Conservation (phyloP, 2,797 vertebrate species). For the Holocentrus rufus region DNA sequence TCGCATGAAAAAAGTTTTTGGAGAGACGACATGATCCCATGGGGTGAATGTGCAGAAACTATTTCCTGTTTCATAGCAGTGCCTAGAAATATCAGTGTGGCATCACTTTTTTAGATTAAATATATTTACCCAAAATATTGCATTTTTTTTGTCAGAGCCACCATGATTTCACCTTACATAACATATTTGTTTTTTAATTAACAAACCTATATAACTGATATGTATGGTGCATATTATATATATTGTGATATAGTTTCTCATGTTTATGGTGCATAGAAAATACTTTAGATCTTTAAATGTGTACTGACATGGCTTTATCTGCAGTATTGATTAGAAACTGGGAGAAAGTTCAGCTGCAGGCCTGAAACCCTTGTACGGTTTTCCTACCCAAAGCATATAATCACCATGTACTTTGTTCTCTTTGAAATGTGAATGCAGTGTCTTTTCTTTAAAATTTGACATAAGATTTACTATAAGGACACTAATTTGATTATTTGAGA, state of each 20-base stretch:
- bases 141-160: slow-evolving; percentile 31
- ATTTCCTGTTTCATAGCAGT: slow-evolving; percentile 77
- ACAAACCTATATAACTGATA: neutral
- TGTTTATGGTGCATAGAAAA: neutral
- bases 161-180: slow-evolving; percentile 56
- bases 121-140: slow-evolving; percentile 34
- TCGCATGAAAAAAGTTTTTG: slow-evolving; percentile 47
- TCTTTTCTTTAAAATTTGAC: neutral
- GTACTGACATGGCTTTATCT: slow-evolving; percentile 5
- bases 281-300: neutral
- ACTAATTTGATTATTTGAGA: slow-evolving; percentile 45
- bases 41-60: slow-evolving; percentile 68
- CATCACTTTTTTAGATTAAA: slow-evolving; percentile 47
- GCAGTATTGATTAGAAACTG: slow-evolving; percentile 16
- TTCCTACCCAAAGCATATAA: slow-evolving; percentile 32
- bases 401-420: slow-evolving; percentile 55
- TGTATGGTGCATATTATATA: neutral
- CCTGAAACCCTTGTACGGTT: slow-evolving; percentile 27
- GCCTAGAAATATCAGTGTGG: slow-evolving; percentile 61
- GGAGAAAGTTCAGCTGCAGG: slow-evolving; percentile 52
- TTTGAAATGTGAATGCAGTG: slow-evolving; percentile 19
- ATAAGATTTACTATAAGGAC: slow-evolving; percentile 26
- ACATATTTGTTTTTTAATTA: slow-evolving; percentile 21
- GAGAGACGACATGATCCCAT: slow-evolving; percentile 65
- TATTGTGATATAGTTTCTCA: neutral